A percentile compares a stretch with the other conserved stretches of the same genome.
Conservation (phyloP, 2,113 vertebrate species). For the Opisthocomus hoazin region DNA sequence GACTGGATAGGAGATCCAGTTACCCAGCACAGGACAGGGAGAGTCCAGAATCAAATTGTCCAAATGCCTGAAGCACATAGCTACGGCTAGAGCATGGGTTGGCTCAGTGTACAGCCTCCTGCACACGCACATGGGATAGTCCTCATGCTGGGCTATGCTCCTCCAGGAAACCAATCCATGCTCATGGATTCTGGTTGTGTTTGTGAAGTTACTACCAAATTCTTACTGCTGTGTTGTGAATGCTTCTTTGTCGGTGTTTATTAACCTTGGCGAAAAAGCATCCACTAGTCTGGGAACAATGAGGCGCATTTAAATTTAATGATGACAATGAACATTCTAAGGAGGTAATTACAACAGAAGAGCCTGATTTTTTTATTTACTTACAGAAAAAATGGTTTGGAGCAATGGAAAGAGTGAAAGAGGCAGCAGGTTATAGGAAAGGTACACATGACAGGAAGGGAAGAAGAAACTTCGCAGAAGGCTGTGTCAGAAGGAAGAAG, state of each 20-base stretch:
- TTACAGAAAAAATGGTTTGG: not conserved
- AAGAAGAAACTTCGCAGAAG: not conserved
- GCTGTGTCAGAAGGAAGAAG: accelerated
- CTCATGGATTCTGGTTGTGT: not conserved
- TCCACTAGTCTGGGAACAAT: not conserved
- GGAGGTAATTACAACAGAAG: not conserved
- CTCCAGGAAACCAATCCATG: not conserved
- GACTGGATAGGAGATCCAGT: not conserved
- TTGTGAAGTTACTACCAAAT: not conserved
- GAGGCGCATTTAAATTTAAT: not conserved
- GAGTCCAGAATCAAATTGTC: not conserved
- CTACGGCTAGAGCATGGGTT: not conserved
- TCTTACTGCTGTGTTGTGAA: not conserved
- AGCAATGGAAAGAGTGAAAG: not conserved
- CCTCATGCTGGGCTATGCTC: not conserved
- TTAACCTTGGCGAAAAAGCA: not conserved
- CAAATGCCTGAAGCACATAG: not conserved
- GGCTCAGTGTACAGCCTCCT: not conserved
- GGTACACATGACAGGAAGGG: not conserved
- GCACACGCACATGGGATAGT: not conserved
- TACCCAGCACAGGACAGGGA: not conserved
- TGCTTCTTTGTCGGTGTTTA: not conserved
- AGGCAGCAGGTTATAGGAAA: not conserved
- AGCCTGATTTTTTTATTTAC: not conserved
- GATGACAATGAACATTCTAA: not conserved